phyloP scores from a whole-genome alignment of 2,797 vertebrate genomes.

The Otolemur crassicaudatus region DNA sequence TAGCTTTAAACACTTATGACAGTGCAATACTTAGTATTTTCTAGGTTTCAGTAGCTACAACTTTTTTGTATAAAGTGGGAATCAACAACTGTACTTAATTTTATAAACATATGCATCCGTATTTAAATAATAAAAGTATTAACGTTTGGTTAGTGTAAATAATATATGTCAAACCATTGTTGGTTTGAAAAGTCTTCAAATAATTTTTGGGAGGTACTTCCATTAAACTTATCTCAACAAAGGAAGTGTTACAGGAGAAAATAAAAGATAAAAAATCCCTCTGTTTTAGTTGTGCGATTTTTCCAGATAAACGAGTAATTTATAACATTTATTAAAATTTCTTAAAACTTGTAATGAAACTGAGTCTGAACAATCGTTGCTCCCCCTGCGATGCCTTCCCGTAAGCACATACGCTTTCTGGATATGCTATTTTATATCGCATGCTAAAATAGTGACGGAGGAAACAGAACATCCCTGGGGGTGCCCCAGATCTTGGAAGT shows the following conservation, averaged over 20 bases:
- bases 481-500: constrained; percentile 60
- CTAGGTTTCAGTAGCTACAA: constrained; percentile 4
- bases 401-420: background rate
- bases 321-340: constrained; percentile 25
- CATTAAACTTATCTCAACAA: constrained; percentile 36
- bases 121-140: constrained; percentile 42
- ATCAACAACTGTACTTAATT: constrained; percentile 4
- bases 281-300: background rate
- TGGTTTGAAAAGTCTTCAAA: constrained; percentile 24
- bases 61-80: background rate
- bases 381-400: constrained; percentile 54
- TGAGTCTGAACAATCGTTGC: constrained; percentile 71
- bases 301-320: constrained; percentile 44
- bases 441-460: constrained; percentile 8
- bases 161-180: background rate
- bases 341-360: constrained; percentile 63
- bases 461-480: constrained; percentile 51
- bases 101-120: background rate
- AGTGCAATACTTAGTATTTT: constrained; percentile 6
- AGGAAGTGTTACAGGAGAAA: background rate
- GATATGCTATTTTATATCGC: constrained; percentile 28
- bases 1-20: constrained; percentile 1
- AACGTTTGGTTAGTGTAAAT: constrained; percentile 19
- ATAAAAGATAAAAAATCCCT: background rate
- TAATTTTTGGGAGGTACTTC: constrained; percentile 41